Evolutionary conservation across 2,888 invertebrate species (phyloP), one percentile per base, ranked within the genome.

Genomic region (Dicyrtoma fusca): DNA sequence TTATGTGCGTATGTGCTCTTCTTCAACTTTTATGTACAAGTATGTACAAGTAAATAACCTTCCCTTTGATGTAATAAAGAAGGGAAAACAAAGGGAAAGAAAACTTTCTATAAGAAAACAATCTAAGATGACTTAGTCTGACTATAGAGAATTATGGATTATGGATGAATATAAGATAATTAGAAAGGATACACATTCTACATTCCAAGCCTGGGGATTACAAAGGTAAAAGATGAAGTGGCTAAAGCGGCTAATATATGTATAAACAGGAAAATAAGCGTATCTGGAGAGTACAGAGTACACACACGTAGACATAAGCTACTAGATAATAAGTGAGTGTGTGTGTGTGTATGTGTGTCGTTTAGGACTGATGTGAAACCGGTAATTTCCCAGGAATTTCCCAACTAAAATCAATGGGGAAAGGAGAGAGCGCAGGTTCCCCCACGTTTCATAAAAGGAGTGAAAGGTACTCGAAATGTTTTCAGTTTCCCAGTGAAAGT

Each of bases 391-490:
- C 49, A 26, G 49, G 49, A 64, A 49, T 47, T 34, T 23, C 25
- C 26, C 53, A 55, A 66, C 53, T 53, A 66, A 66, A 66, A 66
- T 66, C 66, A 66, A 66, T 66, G 66, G 17, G 66, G 51, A 66
- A 66, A 53, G 66, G 34, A 65, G 42, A 65, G 65, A 66, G 66
- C 66, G 66, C 66, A 66, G 66, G 66, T 66, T 66, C 53, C 34
- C 66, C 23, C 19, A 23, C 45, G 47, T 47, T 63, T 47, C 47
- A 63, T 63, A 63, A 63, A 63, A 63, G 63, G 63, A 63, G 47
- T 63, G 47, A 45, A 47, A 45, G 63, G 21, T 47, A 63, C 63
- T 63, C 23, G 45, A 45, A 63, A 47, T 25, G 23, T 42, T 63
- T 42, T 47, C 63, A 63, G 63, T 63, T 63, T 63, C 63, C 63